phyloP scores from a whole-genome alignment of 2,113 vertebrate genomes.

The Pseudorectes ferrugineus region DNA sequence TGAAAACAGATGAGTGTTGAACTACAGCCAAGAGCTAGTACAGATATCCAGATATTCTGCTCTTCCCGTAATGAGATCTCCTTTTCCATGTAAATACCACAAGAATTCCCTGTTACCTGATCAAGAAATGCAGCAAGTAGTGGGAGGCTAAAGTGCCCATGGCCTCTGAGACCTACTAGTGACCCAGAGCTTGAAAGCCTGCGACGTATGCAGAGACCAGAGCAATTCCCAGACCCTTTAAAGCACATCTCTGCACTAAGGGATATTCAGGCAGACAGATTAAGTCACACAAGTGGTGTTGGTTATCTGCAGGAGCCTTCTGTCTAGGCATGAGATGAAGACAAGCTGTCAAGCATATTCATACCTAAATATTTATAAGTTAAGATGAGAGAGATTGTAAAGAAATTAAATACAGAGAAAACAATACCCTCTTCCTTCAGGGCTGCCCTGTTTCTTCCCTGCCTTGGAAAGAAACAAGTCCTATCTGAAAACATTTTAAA shows the following conservation, averaged over 20 bases:
- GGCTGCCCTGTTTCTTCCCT: neutral
- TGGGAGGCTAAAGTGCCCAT: neutral
- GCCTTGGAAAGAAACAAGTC: neutral
- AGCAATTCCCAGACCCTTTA: neutral
- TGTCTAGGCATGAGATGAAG: neutral
- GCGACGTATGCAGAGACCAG: accelerated
- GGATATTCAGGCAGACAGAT: neutral
- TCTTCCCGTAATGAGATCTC: neutral
- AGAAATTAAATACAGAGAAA: neutral
- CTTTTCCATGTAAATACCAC: neutral
- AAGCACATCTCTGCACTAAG: neutral
- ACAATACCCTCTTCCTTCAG: neutral
- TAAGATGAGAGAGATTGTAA: neutral
- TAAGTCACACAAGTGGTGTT: neutral
- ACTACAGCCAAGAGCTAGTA: neutral
- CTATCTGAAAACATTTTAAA: neutral
- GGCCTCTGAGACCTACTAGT: neutral
- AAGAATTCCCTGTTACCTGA: neutral
- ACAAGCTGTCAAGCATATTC: neutral
- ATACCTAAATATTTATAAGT: neutral
- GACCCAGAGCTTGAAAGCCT: neutral
- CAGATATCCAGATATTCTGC: neutral
- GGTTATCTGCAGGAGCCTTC: neutral
- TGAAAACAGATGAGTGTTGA: neutral
- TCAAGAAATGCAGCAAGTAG: neutral